These are phyloP conservation scores for Esox masquinongy DNA, from an alignment of 2,797 vertebrate species.

Conservation along the genomic window DNA sequence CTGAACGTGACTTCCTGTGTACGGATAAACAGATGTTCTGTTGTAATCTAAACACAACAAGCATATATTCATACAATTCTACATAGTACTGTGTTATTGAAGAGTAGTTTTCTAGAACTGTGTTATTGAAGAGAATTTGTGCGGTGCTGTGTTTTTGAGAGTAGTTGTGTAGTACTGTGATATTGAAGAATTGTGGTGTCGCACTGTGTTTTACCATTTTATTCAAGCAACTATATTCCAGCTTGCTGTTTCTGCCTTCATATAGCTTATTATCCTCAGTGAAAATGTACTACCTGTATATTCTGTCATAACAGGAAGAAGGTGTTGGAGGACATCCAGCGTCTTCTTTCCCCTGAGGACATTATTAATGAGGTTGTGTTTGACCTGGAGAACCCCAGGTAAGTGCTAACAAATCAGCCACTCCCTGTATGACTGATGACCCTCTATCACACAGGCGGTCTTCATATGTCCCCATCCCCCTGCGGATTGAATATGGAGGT, in stretches of 20 bases:
- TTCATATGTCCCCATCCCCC: not conserved
- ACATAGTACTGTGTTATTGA: too few relatives aligned
- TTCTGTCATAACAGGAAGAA: constrained; percentile 76
- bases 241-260: too few relatives aligned
- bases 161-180: too few relatives aligned
- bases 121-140: too few relatives aligned
- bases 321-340: constrained; percentile 84
- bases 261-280: not conserved
- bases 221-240: not conserved
- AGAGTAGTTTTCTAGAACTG: not conserved
- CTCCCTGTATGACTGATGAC: not conserved
- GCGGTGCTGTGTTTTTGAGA: too few relatives aligned
- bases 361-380: constrained; percentile 84
- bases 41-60: too few relatives aligned
- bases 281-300: not conserved
- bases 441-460: not conserved
- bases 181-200: too few relatives aligned
- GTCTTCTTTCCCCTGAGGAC: constrained; percentile 77
- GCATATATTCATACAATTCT: too few relatives aligned
- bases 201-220: too few relatives aligned
- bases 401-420: constrained; percentile 16
- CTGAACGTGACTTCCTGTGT: too few relatives aligned
- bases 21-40: too few relatives aligned
- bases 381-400: constrained; percentile 85
- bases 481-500: not conserved